Percentiles rank a stretch among this genome's conserved stretches.
Conservation (phyloP, 2,797 vertebrate species). For the Tachyglossus aculeatus region DNA sequence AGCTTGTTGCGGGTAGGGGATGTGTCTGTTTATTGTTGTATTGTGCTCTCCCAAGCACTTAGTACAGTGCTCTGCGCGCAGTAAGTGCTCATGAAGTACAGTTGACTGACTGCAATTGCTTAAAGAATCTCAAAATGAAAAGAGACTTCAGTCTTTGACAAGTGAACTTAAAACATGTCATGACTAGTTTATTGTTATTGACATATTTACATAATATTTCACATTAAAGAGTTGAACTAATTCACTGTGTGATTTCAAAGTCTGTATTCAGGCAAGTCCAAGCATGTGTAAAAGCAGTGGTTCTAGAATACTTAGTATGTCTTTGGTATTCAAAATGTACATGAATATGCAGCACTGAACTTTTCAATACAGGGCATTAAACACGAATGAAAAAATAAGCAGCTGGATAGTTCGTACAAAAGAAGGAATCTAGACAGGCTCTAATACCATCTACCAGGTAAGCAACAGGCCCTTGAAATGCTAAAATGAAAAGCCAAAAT, state of each 20-base stretch:
- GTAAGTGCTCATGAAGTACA: too few relatives aligned
- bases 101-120: too few relatives aligned
- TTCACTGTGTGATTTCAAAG: slow-evolving; percentile 52
- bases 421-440: slow-evolving; percentile 23
- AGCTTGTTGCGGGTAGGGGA: too few relatives aligned
- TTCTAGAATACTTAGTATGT: slow-evolving; percentile 56
- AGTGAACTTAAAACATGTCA: slow-evolving; percentile 56
- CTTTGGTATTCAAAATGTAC: slow-evolving; percentile 76
- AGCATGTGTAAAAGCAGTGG: slow-evolving; percentile 43
- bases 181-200: slow-evolving; percentile 75
- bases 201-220: slow-evolving; percentile 82
- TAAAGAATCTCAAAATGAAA: too few relatives aligned
- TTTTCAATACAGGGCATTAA: slow-evolving; percentile 61
- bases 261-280: slow-evolving; percentile 60
- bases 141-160: slow-evolving; percentile 14
- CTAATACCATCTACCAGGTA: slow-evolving; percentile 30
- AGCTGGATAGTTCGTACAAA: slow-evolving; percentile 17
- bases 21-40: too few relatives aligned
- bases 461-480: slow-evolving; percentile 30
- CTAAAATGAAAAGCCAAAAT: slow-evolving; percentile 46
- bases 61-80: too few relatives aligned
- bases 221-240: slow-evolving; percentile 62
- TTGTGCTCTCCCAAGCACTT: too few relatives aligned
- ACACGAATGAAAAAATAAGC: slow-evolving; percentile 43
- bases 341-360: slow-evolving; percentile 63